phyloP scores from a whole-genome alignment of 2,113 vertebrate genomes.

The Pimephales promelas region DNA sequence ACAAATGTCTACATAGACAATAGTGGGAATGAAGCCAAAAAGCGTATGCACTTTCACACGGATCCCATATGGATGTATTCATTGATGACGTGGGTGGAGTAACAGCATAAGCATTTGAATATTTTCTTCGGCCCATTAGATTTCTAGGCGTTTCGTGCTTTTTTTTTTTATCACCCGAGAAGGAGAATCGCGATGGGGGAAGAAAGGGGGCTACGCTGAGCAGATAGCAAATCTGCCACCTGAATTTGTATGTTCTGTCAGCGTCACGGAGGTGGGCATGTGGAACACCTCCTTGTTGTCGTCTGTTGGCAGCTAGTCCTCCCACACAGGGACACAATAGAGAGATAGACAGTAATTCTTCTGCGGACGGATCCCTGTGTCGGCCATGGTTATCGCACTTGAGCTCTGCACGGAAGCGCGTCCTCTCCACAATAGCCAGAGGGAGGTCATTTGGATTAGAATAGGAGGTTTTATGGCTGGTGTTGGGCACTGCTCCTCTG shows the following conservation, averaged over 20 bases:
- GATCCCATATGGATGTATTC: slow-evolving; percentile 19
- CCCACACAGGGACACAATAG: slow-evolving; percentile 51
- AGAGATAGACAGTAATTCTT: slow-evolving; percentile 49
- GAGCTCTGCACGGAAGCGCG: slow-evolving; percentile 34
- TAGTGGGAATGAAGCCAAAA: neutral
- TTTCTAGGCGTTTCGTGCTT: neutral
- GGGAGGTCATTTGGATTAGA: slow-evolving; percentile 59
- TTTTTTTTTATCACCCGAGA: slow-evolving; percentile 34
- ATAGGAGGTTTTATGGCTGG: slow-evolving; percentile 59
- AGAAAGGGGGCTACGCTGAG: slow-evolving; percentile 4
- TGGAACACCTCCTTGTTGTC: slow-evolving; percentile 39
- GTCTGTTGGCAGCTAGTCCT: slow-evolving; percentile 46
- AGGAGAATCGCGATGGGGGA: slow-evolving; percentile 23
- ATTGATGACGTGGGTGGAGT: slow-evolving; percentile 19
- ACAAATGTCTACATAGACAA: neutral
- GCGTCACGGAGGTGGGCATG: slow-evolving; percentile 43
- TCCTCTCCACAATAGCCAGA: slow-evolving; percentile 53
- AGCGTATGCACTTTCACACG: slow-evolving; percentile 39
- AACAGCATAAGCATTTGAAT: slow-evolving; percentile 35
- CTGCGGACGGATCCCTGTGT: slow-evolving; percentile 26
- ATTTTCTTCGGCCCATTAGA: slow-evolving; percentile 28
- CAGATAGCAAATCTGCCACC: slow-evolving; percentile 42
- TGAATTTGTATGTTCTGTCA: slow-evolving; percentile 51
- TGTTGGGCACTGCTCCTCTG: slow-evolving; percentile 50
- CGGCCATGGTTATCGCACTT: slow-evolving; percentile 52